Conservation (phyloP, 2,113 vertebrate species). For the Rallus limicola region DNA sequence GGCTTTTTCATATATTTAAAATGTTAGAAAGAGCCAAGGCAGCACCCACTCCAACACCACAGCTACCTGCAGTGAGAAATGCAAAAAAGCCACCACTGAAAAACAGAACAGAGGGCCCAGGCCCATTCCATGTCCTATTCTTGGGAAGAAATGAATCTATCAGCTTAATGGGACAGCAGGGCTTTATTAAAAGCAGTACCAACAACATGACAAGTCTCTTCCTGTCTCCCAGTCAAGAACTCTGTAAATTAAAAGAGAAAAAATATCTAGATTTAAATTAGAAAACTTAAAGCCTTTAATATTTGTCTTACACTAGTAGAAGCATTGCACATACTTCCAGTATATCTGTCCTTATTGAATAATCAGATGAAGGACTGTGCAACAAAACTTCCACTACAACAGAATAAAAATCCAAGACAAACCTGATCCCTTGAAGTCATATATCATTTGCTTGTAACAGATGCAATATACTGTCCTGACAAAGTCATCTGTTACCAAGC, state of each 20-base stretch:
- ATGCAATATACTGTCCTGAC: constrained; percentile 10
- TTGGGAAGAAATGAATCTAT: constrained; percentile 23
- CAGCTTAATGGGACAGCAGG: background rate
- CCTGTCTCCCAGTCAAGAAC: background rate
- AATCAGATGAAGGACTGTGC: background rate
- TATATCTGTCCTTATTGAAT: background rate
- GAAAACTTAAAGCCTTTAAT: background rate
- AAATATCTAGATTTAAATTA: background rate
- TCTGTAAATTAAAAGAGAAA: background rate
- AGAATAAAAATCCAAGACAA: constrained; percentile 33
- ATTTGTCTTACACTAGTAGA: background rate
- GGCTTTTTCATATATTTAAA: background rate
- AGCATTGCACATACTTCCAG: background rate
- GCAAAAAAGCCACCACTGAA: background rate
- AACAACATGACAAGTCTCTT: background rate
- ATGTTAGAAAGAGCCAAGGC: background rate
- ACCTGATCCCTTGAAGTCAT: background rate
- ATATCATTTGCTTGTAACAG: constrained; percentile 27
- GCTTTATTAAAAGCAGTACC: background rate
- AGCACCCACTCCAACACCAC: background rate
- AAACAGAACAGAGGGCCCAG: background rate
- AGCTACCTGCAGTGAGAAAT: background rate
- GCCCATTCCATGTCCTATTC: background rate
- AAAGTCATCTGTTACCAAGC: constrained; percentile 51
- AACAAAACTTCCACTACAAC: background rate